A percentile compares a stretch with the other conserved stretches of the same genome.
Evolutionary conservation across 2,888 invertebrate species (phyloP).

Genomic region (Calliphora vomitoria): DNA sequence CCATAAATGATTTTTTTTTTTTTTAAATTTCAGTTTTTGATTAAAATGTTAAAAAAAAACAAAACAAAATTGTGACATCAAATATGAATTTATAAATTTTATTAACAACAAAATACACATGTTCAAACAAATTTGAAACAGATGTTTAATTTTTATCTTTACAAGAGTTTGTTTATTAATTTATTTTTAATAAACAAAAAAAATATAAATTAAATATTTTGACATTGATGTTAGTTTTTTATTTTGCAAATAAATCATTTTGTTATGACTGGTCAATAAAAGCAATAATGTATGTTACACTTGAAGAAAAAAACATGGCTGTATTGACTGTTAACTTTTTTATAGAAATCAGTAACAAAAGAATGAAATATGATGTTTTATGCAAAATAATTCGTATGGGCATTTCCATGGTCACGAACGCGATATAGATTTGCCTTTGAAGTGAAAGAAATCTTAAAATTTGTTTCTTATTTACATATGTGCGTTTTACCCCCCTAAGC

Average conservation of each 20-base stretch:
- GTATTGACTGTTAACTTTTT: too few relatives aligned
- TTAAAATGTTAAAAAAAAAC: background rate
- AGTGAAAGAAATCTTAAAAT: too few relatives aligned
- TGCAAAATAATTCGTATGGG: too few relatives aligned
- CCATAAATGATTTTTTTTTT: background rate
- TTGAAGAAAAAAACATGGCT: conserved; percentile 1
- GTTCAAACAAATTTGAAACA: conserved; percentile 36
- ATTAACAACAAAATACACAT: background rate
- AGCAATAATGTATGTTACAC: conserved; percentile 18
- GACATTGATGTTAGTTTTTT: conserved; percentile 47
- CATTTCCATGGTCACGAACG: too few relatives aligned
- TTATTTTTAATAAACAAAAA: conserved; percentile 16
- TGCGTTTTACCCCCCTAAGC: too few relatives aligned
- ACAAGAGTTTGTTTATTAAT: conserved; percentile 27
- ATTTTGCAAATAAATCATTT: conserved; percentile 44
- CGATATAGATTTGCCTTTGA: too few relatives aligned
- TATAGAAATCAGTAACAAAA: too few relatives aligned
- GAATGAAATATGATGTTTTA: too few relatives aligned
- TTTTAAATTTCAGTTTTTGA: conserved; percentile 9
- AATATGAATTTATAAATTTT: conserved; percentile 14
- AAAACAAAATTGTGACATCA: conserved; percentile 4
- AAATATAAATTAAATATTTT: conserved; percentile 45
- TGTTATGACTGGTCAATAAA: conserved; percentile 30
- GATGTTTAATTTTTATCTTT: conserved; percentile 17
- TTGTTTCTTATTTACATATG: too few relatives aligned